Conservation (phyloP, 1,140 invertebrate genomes). For the Drosophila varians region DNA sequence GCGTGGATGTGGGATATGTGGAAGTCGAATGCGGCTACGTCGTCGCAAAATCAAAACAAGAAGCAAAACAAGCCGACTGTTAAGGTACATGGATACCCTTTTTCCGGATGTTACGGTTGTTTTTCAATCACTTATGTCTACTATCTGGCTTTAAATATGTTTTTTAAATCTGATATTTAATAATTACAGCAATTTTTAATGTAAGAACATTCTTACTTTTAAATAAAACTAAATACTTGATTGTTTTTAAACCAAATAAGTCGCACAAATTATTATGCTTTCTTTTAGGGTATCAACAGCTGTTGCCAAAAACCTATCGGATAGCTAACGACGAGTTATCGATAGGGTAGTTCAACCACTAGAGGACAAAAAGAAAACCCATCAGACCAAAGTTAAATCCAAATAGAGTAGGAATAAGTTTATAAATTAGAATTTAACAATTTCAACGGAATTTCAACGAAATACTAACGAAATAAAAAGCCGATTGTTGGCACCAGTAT, state of each 20-base stretch:
- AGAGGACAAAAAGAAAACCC: background rate
- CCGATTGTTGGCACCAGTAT: constrained; percentile 12
- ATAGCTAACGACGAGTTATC: constrained; percentile 8
- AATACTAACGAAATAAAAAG: background rate
- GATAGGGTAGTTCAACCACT: background rate
- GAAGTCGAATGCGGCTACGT: constrained; percentile 30
- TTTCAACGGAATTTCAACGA: too few relatives aligned
- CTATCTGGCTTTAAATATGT: background rate
- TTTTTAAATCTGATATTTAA: background rate
- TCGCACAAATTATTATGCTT: background rate
- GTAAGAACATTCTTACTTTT: background rate
- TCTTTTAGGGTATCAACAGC: constrained; percentile 13
- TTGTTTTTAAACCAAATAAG: background rate
- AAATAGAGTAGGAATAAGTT: background rate
- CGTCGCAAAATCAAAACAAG: constrained; percentile 50
- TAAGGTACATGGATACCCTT: background rate
- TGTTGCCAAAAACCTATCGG: constrained; percentile 22
- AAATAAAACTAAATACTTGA: background rate
- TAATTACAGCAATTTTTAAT: too few relatives aligned
- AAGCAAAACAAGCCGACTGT: background rate
- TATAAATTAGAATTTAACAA: background rate
- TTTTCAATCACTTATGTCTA: background rate
- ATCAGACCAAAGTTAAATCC: background rate
- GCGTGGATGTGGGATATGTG: constrained; percentile 29
- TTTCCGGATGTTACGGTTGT: background rate